Conservation (phyloP, 1,140 invertebrate species). For the Carposina sasakii region DNA sequence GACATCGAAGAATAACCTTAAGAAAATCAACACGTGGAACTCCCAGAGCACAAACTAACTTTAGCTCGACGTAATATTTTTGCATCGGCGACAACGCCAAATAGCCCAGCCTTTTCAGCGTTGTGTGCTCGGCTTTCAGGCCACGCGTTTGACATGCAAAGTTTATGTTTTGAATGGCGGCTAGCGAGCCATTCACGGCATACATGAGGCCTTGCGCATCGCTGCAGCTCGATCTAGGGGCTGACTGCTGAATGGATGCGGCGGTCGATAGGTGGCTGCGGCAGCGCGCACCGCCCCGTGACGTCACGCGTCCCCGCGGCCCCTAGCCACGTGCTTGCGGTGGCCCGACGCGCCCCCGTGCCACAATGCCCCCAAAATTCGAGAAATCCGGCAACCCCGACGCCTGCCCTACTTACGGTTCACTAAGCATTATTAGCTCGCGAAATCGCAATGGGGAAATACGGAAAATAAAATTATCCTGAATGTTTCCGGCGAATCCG, state of each 20-base stretch:
- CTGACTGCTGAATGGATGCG: slow-evolving; percentile 29
- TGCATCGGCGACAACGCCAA: too few species aligned
- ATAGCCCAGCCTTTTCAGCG: neutral
- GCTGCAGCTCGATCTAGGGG: too few species aligned
- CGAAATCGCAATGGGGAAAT: too few species aligned
- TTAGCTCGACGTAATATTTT: too few species aligned
- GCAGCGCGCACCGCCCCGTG: slow-evolving; percentile 30
- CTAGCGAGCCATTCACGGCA: slow-evolving; percentile 27
- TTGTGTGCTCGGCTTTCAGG: too few species aligned
- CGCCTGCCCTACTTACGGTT: neutral
- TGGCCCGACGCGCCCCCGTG: neutral
- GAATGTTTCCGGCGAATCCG: too few species aligned
- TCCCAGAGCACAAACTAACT: too few species aligned
- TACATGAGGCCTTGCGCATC: slow-evolving; percentile 18
- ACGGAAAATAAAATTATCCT: too few species aligned
- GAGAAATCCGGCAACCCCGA: neutral
- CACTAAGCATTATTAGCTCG: neutral
- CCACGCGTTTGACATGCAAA: slow-evolving; percentile 11
- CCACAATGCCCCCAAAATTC: too few species aligned
- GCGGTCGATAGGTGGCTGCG: slow-evolving; percentile 13
- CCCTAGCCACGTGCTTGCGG: slow-evolving; percentile 13
- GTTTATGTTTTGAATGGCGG: slow-evolving; percentile 24
- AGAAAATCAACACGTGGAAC: too few species aligned
- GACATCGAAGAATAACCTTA: too few species aligned
- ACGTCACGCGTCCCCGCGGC: slow-evolving; percentile 26